phyloP scores from a whole-genome alignment of 2,888 invertebrate species.

The Melieria crassipennis region DNA sequence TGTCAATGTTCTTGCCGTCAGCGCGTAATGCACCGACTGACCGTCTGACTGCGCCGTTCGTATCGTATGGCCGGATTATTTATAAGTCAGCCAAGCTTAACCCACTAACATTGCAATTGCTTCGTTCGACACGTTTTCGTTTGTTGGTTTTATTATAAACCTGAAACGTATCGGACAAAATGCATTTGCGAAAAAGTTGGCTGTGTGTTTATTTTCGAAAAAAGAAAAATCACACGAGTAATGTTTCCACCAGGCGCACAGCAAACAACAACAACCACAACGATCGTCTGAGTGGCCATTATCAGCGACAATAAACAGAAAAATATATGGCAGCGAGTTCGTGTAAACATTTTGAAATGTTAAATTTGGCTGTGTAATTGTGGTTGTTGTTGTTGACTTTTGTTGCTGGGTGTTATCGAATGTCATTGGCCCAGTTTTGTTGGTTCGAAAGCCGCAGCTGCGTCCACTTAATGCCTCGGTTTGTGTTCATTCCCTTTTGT shows the following conservation, averaged over 20 bases:
- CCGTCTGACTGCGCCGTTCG: not conserved
- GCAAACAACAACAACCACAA: slow-evolving; percentile 40
- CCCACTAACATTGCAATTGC: too few species aligned
- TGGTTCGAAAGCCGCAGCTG: too few species aligned
- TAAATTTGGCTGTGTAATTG: not conserved
- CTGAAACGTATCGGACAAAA: not conserved
- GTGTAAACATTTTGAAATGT: not conserved
- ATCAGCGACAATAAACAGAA: not conserved
- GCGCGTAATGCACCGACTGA: not conserved
- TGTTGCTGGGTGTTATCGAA: not conserved
- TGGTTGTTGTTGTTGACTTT: not conserved
- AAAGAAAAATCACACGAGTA: slow-evolving; percentile 60
- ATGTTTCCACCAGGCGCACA: slow-evolving; percentile 54
- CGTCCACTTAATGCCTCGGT: too few species aligned
- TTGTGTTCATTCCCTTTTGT: too few species aligned
- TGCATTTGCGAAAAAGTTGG: slow-evolving; percentile 6
- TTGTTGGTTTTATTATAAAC: too few species aligned
- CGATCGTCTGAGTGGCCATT: not conserved
- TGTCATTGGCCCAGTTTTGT: slow-evolving; percentile 13
- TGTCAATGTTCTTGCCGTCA: slow-evolving; percentile 38
- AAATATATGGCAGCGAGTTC: not conserved
- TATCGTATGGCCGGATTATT: not conserved
- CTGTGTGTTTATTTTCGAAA: slow-evolving; percentile 24
- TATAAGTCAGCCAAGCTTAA: not conserved
- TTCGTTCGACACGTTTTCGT: too few species aligned